phyloP scores from a whole-genome alignment of 1,140 invertebrate genomes.

The Eumaeus atala region DNA sequence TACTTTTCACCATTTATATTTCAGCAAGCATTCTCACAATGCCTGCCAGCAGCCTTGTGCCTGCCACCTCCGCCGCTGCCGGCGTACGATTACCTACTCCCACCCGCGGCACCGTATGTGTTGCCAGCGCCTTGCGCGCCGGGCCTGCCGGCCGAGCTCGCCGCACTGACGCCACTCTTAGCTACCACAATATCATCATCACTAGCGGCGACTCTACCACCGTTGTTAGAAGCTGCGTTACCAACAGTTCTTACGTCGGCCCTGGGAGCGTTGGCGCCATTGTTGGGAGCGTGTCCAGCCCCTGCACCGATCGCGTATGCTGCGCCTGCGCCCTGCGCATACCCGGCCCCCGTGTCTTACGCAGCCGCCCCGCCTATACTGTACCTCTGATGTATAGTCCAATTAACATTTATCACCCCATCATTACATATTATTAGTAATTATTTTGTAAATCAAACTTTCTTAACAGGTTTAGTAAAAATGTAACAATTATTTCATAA shows the following conservation, averaged over 20 bases:
- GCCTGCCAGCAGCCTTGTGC: conserved; percentile 25
- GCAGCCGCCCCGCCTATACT: not conserved
- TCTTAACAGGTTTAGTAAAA: not conserved
- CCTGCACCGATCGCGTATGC: conserved; percentile 5
- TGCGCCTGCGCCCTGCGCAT: conserved; percentile 14
- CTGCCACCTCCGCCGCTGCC: conserved; percentile 23
- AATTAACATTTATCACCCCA: not conserved
- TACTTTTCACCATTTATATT: no score
- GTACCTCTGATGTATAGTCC: not conserved
- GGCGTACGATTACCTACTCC: conserved; percentile 6
- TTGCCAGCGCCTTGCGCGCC: conserved; percentile 11
- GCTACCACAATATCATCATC: conserved; percentile 34
- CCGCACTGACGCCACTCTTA: conserved; percentile 23
- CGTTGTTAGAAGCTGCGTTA: conserved; percentile 35
- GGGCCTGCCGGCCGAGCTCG: conserved; percentile 10
- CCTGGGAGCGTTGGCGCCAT: conserved; percentile 32
- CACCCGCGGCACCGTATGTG: conserved; percentile 12
- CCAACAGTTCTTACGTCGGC: conserved; percentile 35
- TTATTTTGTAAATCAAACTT: not conserved
- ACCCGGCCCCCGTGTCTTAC: conserved; percentile 6
- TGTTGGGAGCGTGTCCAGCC: conserved; percentile 24
- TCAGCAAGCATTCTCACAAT: conserved; percentile 31
- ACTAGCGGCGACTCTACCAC: conserved; percentile 33
- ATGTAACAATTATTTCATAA: not conserved
- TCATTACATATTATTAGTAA: conserved; percentile 1